Conservation (phyloP, 2,888 invertebrate species). For the Mimumesa dahlbomi region DNA sequence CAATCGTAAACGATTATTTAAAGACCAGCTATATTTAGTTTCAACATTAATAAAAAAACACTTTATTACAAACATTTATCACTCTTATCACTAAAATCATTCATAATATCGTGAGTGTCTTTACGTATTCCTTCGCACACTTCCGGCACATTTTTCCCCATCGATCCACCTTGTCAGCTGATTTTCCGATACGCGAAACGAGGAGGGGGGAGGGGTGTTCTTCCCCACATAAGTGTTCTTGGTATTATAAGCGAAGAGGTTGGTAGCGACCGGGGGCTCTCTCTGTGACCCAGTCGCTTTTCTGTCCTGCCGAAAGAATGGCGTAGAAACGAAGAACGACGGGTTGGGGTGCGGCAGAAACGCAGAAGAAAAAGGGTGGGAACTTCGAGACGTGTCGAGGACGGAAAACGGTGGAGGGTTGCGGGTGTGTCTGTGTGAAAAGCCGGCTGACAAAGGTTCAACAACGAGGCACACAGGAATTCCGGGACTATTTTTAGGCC, state of each 20-base stretch:
- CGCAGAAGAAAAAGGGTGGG: background rate
- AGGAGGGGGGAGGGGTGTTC: background rate
- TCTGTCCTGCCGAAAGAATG: constrained; percentile 32
- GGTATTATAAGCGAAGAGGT: constrained; percentile 44
- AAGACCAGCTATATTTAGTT: too few species aligned
- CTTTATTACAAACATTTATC: too few species aligned
- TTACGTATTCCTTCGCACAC: background rate
- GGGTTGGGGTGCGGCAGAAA: constrained; percentile 11
- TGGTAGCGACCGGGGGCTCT: constrained; percentile 33
- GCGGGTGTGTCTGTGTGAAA: constrained; percentile 46
- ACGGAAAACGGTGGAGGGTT: constrained; percentile 19
- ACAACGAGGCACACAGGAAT: constrained; percentile 44
- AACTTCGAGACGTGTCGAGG: constrained; percentile 10
- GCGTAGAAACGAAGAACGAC: constrained; percentile 7
- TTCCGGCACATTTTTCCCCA: background rate
- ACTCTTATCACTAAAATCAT: too few species aligned
- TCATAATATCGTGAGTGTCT: background rate
- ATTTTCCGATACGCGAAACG: constrained; percentile 26
- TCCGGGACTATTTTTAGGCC: constrained; percentile 47
- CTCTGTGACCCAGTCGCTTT: constrained; percentile 35
- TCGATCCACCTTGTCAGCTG: constrained; percentile 22
- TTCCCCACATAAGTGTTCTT: constrained; percentile 38
- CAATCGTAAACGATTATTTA: too few species aligned
- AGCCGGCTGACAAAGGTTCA: constrained; percentile 48
- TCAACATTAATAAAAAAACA: too few species aligned